Percentiles rank a stretch among this genome's conserved stretches.
phyloP scores from a whole-genome alignment of 2,113 vertebrate species.

The Vulpes ferrilata region DNA sequence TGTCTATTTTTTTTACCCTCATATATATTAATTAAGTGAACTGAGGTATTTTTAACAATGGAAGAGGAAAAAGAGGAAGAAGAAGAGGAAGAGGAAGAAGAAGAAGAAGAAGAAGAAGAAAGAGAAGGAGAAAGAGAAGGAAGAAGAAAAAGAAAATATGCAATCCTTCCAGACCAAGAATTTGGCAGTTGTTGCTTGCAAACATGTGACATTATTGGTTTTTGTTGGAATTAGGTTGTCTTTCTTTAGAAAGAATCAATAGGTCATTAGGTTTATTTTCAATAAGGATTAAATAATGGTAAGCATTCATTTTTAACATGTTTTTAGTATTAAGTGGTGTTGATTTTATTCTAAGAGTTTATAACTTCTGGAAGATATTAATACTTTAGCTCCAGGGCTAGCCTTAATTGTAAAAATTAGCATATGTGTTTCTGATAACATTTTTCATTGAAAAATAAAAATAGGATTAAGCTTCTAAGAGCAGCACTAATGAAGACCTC shows the following conservation, averaged over 20 bases:
- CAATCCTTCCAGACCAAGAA: not conserved
- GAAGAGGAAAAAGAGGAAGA: not conserved
- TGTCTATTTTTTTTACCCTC: not conserved
- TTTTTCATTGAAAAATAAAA: conserved; percentile 55
- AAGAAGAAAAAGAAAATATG: not conserved
- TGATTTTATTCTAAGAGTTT: conserved; percentile 39
- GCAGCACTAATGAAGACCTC: conserved; percentile 37
- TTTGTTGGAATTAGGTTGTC: not conserved
- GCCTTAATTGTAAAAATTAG: conserved; percentile 51
- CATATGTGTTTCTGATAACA: conserved; percentile 25
- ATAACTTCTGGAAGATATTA: conserved; percentile 37
- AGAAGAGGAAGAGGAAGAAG: not conserved
- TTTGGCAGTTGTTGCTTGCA: not conserved
- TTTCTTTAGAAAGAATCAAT: conserved; percentile 14
- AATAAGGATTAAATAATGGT: not conserved
- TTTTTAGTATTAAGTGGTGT: not conserved
- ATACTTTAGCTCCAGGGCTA: conserved; percentile 8
- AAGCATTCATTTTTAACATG: conserved; percentile 1
- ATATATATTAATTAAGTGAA: not conserved
- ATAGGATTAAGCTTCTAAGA: not conserved
- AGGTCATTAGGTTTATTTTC: not conserved
- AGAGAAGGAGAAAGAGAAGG: not conserved
- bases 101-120: not conserved
- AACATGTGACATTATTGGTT: not conserved
- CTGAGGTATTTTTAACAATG: not conserved